Base-by-base conservation (phyloP, 1,140 invertebrate genomes). In the Pygmarrhopalites habei region DNA sequence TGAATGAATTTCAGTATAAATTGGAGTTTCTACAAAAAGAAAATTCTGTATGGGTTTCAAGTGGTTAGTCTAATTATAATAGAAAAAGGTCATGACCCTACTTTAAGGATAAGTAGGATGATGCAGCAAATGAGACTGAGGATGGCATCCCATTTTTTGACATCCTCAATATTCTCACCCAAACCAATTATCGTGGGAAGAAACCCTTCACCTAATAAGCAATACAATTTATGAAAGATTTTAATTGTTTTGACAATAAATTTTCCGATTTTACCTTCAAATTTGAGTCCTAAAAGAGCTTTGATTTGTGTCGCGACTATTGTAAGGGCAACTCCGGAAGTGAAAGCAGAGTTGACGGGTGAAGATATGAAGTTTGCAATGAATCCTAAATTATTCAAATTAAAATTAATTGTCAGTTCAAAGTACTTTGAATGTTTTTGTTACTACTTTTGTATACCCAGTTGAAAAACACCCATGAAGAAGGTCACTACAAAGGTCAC, bases 351-450 rank as follows among this genome's bases (percentile, higher is more conserved):
- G 28, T 91, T 89, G 23, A 94, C 90, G 21, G 90, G 89, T 29
- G 87, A 85, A 29, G 89, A 91, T 69, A 95, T 92, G 77, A 92
- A 95, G 76, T 92, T 89, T 64, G 92, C 86, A 58, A 95, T 77
- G 74, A 93, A 92, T 55, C 91, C 90, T 62, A 21, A 1, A 28
- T 23, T n/a, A n/a, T n/a, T n/a, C n/a, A n/a, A n/a, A n/a, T n/a
- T n/a, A n/a, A n/a, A n/a, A n/a, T n/a, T n/a, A n/a, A n/a, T n/a
- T n/a, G n/a, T n/a, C n/a, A n/a, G n/a, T n/a, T n/a, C n/a, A n/a
- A n/a, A n/a, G n/a, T n/a, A n/a, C n/a, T n/a, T n/a, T n/a, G n/a
- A n/a, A n/a, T n/a, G n/a, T n/a, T n/a, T n/a, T n/a, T n/a, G n/a
- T n/a, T n/a, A n/a, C n/a, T n/a, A n/a, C n/a, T 5, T 43, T 49